Conservation (phyloP, 2,888 invertebrate genomes). For the Chrysomela aeneicollis region DNA sequence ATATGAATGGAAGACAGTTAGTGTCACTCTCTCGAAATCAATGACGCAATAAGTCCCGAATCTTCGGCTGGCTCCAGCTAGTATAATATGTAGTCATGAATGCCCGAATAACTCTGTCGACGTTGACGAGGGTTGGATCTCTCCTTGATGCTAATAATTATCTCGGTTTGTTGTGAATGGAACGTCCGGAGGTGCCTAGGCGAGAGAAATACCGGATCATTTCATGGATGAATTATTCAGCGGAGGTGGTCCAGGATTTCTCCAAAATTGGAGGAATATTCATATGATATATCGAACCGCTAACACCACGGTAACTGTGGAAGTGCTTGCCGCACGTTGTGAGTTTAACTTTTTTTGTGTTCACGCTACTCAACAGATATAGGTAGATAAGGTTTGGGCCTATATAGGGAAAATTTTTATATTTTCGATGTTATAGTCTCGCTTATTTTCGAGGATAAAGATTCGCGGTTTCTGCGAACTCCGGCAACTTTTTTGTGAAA, state of each 20-base stretch:
- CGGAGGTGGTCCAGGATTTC: neutral
- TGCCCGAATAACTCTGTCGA: neutral
- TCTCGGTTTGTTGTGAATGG: constrained; percentile 4
- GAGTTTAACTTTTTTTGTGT: no score
- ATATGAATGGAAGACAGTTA: constrained; percentile 2
- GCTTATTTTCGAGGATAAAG: no score
- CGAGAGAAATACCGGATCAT: neutral
- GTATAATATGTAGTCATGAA: neutral
- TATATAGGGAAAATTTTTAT: no score
- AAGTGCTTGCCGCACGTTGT: no score
- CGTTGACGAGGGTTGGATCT: neutral
- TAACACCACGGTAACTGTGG: no score
- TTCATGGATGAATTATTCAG: constrained; percentile 3
- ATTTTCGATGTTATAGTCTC: no score
- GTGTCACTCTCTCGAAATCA: constrained; percentile 5
- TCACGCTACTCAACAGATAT: no score
- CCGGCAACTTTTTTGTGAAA: no score
- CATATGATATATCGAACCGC: no score
- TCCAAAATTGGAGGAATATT: neutral
- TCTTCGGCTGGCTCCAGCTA: neutral
- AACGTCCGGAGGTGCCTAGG: neutral
- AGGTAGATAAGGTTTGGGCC: no score
- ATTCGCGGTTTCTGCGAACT: no score
- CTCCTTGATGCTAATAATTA: constrained; percentile 1
- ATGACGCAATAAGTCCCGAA: constrained; percentile 5